Evolutionary conservation across 2,113 vertebrate species (phyloP), one percentile per base, ranked within the genome.

Genomic region (Catagonus wagneri): DNA sequence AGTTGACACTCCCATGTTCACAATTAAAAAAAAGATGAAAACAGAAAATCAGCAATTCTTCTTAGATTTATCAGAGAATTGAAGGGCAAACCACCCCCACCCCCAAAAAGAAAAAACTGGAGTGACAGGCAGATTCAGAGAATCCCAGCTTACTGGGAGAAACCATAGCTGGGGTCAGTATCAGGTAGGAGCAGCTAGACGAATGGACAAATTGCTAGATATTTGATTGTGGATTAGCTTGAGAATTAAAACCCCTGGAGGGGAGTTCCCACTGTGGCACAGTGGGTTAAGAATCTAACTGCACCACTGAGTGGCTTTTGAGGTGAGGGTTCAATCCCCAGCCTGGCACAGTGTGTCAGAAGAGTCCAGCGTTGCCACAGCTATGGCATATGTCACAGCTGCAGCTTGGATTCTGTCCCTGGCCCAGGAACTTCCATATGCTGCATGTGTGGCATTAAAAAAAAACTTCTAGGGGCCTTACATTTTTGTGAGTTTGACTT

Each of bases 51-150:
- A 60, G 25, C 54, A 65, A 15, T 25, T 95, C 56, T 39, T 88
- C 60, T 93, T 79, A 89, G 65, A 74, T 84, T 22, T 3, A 52
- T 84, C 87, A 78, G 87, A 93, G 58, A 60, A 44, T 69, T 76
- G 36, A 74, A 71, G n/a, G 52, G 66, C 54, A 87, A 71, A 25
- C 44, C 68, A 17, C 19, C 15, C n/a, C 6, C 34, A 1, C 52
- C 10, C 69, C 2, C 34, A 58, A 34, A 32, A 29, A 19, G 13
- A 56, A 7, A 29, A 85, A 83, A 29, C 27, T 44, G 17, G 56
- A 63, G 23, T 69, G 39, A 90, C 7, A 34, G 58, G 6, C 78
- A 25, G 68, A 66, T 93, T 50, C 19, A 75, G 75, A 56, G 16
- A 87, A 58, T 54, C 54, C 36, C 15, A 63, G 29, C 12, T 86